These are phyloP conservation scores for Grallaria varia DNA, from an alignment of 2,113 vertebrate genomes.

Conservation along the genomic window DNA sequence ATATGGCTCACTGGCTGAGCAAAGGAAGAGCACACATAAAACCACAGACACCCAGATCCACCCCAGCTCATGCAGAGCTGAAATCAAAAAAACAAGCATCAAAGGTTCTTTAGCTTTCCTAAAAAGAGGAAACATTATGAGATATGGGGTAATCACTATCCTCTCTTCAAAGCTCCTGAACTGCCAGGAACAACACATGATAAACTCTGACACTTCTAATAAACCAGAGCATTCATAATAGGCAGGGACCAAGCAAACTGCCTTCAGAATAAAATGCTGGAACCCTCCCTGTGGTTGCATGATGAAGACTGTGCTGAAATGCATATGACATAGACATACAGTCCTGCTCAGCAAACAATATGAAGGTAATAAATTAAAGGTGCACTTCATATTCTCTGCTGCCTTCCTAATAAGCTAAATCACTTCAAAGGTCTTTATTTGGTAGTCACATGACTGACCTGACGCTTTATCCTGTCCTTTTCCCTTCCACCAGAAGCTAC, in stretches of 20 bases:
- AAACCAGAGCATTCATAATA: background rate
- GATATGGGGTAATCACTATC: background rate
- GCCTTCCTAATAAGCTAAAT: background rate
- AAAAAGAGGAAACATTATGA: background rate
- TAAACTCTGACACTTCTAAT: background rate
- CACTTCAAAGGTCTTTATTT: background rate
- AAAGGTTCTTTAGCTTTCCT: background rate
- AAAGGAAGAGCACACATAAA: background rate
- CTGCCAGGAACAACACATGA: background rate
- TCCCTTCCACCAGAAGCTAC: background rate
- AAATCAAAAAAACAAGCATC: background rate
- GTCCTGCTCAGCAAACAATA: background rate
- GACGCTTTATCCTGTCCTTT: background rate
- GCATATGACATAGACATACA: background rate
- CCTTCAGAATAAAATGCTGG: background rate
- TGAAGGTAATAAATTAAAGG: background rate
- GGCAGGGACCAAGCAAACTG: background rate
- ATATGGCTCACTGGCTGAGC: background rate
- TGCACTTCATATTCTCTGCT: background rate
- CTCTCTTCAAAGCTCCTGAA: background rate
- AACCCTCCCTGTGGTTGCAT: background rate
- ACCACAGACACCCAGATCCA: background rate
- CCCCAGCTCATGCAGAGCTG: background rate
- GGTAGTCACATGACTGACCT: background rate
- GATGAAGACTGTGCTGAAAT: background rate